Base-by-base conservation (phyloP, 2,797 vertebrate species). In the Diceros bicornis region DNA sequence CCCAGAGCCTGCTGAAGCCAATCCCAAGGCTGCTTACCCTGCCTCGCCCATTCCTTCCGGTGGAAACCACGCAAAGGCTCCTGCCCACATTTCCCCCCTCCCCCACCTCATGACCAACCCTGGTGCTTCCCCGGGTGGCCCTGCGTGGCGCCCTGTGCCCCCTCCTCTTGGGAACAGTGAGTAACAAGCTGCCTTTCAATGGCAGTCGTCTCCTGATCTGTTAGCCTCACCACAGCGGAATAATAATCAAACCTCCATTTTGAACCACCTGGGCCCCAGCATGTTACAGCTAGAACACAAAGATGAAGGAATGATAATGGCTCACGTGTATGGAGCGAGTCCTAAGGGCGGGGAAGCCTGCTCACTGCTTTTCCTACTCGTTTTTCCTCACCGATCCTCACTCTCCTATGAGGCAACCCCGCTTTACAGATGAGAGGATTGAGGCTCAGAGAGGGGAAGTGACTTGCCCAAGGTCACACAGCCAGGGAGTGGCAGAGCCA, bases 111-210 rank as follows among this genome's bases (percentile, higher is more conserved):
- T 12, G 50, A 77, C 14, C 0, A 1, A 27, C 14, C 52, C 29
- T 7, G 44, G n/a, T 32, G 74, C 92, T 71, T 32, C 41, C 64
- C 55, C 7, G 1, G 3, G 55, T 21, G 10, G 25, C 84, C n/a
- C 55, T 3, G 21, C 7, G 0, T n/a, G 14, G n/a, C 17, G 11
- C 0, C 4, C 5, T 1, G 12, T 44, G 88, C 7, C 41, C 44
- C n/a, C 64, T 88, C 64, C 23, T 50, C 47, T 18, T 3, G 2
- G 55, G n/a, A 32, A 29, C 34, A 21, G 17, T 68, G 59, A 62
- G 37, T 16, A 32, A n/a, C 69, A 57, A 77, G 9, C 47, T 10
- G 41, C 20, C 81, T 41, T 62, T n/a, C 61, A 21, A 0, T 10
- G 55, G 68, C 32, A 34, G 55, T 14, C 7, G 0, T 27, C 55